Evolutionary conservation across 2,797 vertebrate species (phyloP), one percentile per base, ranked within the genome.

Genomic region (Anomalospiza imberbis): DNA sequence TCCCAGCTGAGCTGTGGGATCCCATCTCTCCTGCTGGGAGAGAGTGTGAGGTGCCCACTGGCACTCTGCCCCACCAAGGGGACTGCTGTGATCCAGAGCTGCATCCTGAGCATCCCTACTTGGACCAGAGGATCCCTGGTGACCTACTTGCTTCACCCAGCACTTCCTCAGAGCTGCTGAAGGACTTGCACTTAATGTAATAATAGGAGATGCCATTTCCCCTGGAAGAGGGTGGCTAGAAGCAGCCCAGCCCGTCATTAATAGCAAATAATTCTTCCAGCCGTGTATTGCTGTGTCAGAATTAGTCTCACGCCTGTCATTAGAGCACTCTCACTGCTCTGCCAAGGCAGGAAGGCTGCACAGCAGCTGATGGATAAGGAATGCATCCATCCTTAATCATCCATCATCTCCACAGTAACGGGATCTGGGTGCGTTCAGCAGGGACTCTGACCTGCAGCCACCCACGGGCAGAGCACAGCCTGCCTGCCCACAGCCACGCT

Each of bases 181-280:
- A 74, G 34, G 28, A 75, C 38, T 78, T 55, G 22, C 54, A 68
- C 31, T 57, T 60, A 29, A 24, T 75, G 19, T 9, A 65, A 66
- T 68, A 24, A 81, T 13, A 78, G 78, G 58, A 72, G 70, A 47
- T 16, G 70, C 17, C 38, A 50, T 47, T 93, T 88, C 80, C 86
- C 51, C 31, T 12, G 13, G 47, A 72, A 90, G 70, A 88, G 31
- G 1, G 2, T 38, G 76, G 47, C 71, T 89, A 14, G 70, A 57
- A 76, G 51, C 75, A 55, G 50, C 26, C 36, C 0, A 0, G 50
- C 26, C 36, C 0, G 0, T 84, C 80, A 95, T 96, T 94, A 93
- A 93, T 78, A 72, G 50, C 70, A 81, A 92, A 86, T 89, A 92
- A 88, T 89, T 75, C 74, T 72, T 78, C 54, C 50, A 29, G 20